Base-by-base conservation (phyloP, 2,113 vertebrate genomes). In the Clarias gariepinus region DNA sequence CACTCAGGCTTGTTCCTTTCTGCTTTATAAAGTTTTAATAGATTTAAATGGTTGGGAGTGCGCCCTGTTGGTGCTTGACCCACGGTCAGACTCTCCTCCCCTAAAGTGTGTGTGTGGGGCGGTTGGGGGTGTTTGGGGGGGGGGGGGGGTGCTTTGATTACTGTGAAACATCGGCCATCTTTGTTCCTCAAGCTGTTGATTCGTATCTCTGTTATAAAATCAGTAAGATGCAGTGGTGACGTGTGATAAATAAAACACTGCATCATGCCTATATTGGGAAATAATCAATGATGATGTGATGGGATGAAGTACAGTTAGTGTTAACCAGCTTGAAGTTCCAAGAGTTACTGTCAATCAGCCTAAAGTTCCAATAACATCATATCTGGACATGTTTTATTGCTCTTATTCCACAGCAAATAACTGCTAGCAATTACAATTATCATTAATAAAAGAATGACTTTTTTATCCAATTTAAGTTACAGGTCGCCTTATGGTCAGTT, bases 21-120 rank as follows among this genome's bases (percentile, higher is more conserved):
- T 85, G 82, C 85, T 52, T 88, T 93, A 92, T 93, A 88, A 93
- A 94, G 88, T 88, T 93, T 94, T 92, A 94, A 92, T 92, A 95
- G 95, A 94, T 96, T 95, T 95, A 96, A 97, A 97, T 95, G 92
- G 94, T 92, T 94, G 93, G 89, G 36, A 66, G 47, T 53, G 33
- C 57, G 63, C 81, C 52, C 57, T 23, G 7, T 36, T 47, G 19
- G 18, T 64, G 64, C 85, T 28, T 73, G 74, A 87, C 64, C 84
- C 85, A 69, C 33, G 4, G 21, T 83, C 55, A 86, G 74, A 84
- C 81, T 77, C 36, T 36, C 82, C 33, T 13, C 85, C 55, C 61
- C 55, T 85, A 21, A 11, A 13, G 11, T 83, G 41, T 76, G 55
- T 76, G 57, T 41, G 10, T 57, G 73, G 52, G 85, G 89, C 81